Conservation (phyloP, 2,797 vertebrate genomes). For the Pygocentrus nattereri region DNA sequence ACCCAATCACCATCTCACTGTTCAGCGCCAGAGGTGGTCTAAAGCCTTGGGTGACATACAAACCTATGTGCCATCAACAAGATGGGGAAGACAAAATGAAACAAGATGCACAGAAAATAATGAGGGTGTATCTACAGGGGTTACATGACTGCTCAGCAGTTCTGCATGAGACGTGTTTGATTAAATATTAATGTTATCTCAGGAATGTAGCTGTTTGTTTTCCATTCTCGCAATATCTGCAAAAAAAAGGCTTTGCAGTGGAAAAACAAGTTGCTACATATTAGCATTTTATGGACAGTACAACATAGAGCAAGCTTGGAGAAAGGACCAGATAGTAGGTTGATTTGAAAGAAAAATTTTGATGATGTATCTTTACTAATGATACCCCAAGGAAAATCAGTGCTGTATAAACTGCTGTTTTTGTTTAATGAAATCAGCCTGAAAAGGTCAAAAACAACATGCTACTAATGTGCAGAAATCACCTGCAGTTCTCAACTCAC, state of each 20-base stretch:
- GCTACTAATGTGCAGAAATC: constrained; percentile 42
- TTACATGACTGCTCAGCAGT: constrained; percentile 44
- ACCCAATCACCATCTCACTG: constrained; percentile 7
- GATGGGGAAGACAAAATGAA: constrained; percentile 27
- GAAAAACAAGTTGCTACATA: not conserved
- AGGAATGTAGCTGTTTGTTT: constrained; percentile 64
- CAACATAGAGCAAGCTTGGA: constrained; percentile 5
- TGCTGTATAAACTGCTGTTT: constrained; percentile 11
- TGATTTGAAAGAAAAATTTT: not conserved
- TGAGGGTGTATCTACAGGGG: constrained; percentile 23
- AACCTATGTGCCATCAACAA: constrained; percentile 27
- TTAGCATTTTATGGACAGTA: constrained; percentile 24
- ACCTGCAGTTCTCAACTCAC: constrained; percentile 21
- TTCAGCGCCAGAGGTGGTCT: constrained; percentile 4
- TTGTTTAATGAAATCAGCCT: not conserved
- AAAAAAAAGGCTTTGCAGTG: constrained; percentile 14
- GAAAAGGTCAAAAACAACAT: constrained; percentile 51
- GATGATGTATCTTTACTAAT: not conserved
- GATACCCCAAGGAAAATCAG: not conserved
- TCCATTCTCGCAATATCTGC: constrained; percentile 34
- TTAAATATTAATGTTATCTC: constrained; percentile 71
- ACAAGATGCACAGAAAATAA: constrained; percentile 28
- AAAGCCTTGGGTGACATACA: not conserved
- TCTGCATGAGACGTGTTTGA: constrained; percentile 54
- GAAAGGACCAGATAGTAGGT: constrained; percentile 22